Conservation (phyloP, 37 sponge, comb jelly and placozoan genomes). For the Ephydatia muelleri region DNA sequence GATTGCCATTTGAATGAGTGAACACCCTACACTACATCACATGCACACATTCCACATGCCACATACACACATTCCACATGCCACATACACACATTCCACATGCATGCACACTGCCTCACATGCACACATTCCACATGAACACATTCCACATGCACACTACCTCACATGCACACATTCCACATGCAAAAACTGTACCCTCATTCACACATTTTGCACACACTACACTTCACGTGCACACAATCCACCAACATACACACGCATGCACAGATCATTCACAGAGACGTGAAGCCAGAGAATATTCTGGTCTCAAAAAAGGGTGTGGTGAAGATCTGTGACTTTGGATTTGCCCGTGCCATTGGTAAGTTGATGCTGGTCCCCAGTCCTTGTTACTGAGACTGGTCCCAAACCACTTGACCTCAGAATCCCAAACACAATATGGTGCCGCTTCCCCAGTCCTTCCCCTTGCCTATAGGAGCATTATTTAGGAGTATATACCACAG, state of each 20-base stretch:
- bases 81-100: not conserved
- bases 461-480: too few species aligned
- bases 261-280: constrained; percentile 94
- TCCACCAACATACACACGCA: not conserved
- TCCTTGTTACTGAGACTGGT: not conserved
- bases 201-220: not conserved
- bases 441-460: too few species aligned
- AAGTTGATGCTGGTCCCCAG: constrained; percentile 14
- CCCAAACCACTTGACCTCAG: not conserved
- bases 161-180: not conserved
- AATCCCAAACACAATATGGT: too few species aligned
- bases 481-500: too few species aligned
- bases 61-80: not conserved
- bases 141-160: not conserved
- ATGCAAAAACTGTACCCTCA: too few species aligned
- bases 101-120: not conserved
- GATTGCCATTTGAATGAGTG: not conserved
- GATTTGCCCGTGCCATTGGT: constrained; percentile 95
- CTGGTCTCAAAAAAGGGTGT: constrained; percentile 93
- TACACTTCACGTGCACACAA: not conserved
- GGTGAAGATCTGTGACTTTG: constrained; percentile 98
- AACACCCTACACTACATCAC: not conserved
- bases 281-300: constrained; percentile 98
- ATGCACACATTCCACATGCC: not conserved
- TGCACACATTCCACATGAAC: too few species aligned